A percentile compares a stretch with the other conserved stretches of the same genome.
Evolutionary conservation across 1,140 invertebrate species (phyloP).

Genomic region (Pogonus chalceus): DNA sequence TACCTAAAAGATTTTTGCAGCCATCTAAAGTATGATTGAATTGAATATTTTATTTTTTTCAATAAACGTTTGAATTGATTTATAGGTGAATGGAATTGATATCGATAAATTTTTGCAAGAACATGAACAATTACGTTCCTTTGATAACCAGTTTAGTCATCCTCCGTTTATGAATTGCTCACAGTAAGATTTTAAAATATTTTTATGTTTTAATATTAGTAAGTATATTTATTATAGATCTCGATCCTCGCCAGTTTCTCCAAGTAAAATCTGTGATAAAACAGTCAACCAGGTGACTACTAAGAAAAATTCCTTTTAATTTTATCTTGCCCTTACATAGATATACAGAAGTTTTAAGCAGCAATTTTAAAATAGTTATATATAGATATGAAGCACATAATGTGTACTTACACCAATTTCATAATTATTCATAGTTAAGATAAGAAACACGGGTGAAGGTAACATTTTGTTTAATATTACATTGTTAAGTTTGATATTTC

Average conservation of each 20-base stretch:
- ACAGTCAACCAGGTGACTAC: neutral
- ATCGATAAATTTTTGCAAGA: slow-evolving; percentile 32
- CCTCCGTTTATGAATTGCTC: neutral
- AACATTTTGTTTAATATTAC: too few relatives aligned
- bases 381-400: too few relatives aligned
- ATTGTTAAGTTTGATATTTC: too few relatives aligned
- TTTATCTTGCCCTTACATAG: neutral
- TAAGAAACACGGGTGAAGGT: too few relatives aligned
- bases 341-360: too few relatives aligned
- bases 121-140: slow-evolving; percentile 23
- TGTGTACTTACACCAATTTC: too few relatives aligned
- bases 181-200: neutral
- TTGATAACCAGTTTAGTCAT: slow-evolving; percentile 15
- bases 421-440: too few relatives aligned
- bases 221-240: neutral
- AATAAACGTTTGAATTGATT: neutral
- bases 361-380: too few relatives aligned
- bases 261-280: neutral
- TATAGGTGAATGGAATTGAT: slow-evolving; percentile 30
- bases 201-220: neutral
- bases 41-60: neutral
- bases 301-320: slow-evolving; percentile 2
- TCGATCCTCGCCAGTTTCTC: neutral
- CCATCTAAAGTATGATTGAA: slow-evolving; percentile 27
- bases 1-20: slow-evolving; percentile 48